Conservation (phyloP, 2,888 invertebrate species). For the Minunthozetes semirufus region DNA sequence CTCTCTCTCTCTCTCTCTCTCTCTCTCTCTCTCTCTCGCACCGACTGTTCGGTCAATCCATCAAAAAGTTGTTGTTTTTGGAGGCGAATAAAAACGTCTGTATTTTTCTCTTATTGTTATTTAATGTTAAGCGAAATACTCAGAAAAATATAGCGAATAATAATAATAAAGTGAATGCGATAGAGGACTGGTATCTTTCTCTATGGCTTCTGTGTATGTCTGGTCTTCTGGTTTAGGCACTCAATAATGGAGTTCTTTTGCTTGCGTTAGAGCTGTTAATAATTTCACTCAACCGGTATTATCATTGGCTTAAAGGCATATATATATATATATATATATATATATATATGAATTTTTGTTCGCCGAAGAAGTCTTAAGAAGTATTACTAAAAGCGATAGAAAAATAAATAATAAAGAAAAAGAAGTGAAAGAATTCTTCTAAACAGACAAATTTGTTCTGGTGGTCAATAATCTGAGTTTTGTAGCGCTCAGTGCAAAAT, state of each 20-base stretch:
- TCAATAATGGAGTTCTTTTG: slow-evolving; percentile 7
- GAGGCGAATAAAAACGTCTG: background rate
- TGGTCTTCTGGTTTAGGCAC: slow-evolving; percentile 16
- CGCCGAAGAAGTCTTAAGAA: background rate
- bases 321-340: background rate
- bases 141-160: background rate
- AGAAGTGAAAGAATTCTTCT: too few relatives aligned
- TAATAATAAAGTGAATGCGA: background rate
- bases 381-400: background rate
- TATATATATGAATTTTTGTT: background rate
- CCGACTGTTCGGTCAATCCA: background rate
- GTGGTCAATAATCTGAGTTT: too few relatives aligned
- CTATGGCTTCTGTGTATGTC: background rate
- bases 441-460: too few relatives aligned
- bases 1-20: background rate
- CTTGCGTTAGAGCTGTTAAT: background rate
- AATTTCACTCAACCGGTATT: slow-evolving; percentile 16
- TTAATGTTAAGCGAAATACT: background rate
- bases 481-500: too few relatives aligned
- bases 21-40: background rate
- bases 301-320: slow-evolving; percentile 6
- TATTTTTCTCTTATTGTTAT: slow-evolving; percentile 2
- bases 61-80: slow-evolving; percentile 23
- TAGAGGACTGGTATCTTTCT: background rate
- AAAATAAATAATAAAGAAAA: too few relatives aligned